Evolutionary conservation across 92 coral and sea anemone genomes (phyloP), one percentile per base, ranked within the genome.

Genomic region (Actinernus sp.): DNA sequence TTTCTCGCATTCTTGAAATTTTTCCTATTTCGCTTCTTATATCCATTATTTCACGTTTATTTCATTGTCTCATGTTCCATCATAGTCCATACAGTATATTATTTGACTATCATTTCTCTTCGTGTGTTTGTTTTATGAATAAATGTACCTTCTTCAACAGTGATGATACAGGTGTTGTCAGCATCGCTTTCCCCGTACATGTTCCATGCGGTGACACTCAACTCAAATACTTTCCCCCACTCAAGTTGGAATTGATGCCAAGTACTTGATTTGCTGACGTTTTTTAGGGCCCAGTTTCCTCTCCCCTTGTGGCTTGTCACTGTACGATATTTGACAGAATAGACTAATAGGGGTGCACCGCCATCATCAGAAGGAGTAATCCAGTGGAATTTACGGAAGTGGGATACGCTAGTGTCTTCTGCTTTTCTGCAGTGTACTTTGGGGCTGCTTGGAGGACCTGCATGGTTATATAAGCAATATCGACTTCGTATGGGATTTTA

Each of bases 201-300:
- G 24, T 64, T 64, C 72, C 72, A 49, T 9, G 72, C 72, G 23
- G 72, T 64, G 38, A 64, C 59, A 16, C 57, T 49, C 10, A 64
- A 31, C 49, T 64, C 72, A 2, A 64, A 31, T 2, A 21, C 37
- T 4, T 58, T 20, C 24, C 50, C 26, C 72, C 72, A 64, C 37
- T 64, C 46, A 6, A 64, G 46, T 2, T 24, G 29, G 24, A 64
- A 48, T 59, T 48, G 48, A 37, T 48, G 21, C 72, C 72, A 64
- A 23, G 72, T 64, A 19, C 18, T 39, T 20, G 52, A 39, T 3
- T 49, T 21, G 27, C 46, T 64, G 32, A 64, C 72, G 26, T 64
- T 64, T 18, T 4, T 20, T 13, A 33, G 33, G 12, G 14, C 37
- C 72, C 72, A 64, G 2, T 4, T 23, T 58, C 29, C 28, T 58